A percentile compares a stretch with the other conserved stretches of the same genome.
These are phyloP conservation scores for Tuta absoluta DNA, from an alignment of 2,888 invertebrate genomes.

Conservation along the genomic window DNA sequence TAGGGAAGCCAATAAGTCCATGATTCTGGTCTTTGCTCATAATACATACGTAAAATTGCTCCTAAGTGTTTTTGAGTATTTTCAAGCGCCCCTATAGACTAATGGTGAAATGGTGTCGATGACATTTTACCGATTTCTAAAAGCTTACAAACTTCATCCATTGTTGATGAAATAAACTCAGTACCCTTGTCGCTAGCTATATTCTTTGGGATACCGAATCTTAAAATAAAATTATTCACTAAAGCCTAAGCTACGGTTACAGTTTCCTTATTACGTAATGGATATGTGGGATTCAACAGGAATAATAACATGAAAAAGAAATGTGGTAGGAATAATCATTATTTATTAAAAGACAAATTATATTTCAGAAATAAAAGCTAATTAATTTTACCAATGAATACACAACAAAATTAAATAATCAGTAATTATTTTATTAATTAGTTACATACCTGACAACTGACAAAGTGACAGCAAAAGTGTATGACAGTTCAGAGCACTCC, in stretches of 20 bases:
- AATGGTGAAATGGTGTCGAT: not conserved
- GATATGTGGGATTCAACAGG: too few species aligned
- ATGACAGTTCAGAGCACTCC: too few species aligned
- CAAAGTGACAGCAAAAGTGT: too few species aligned
- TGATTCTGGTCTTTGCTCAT: not conserved
- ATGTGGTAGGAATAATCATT: too few species aligned
- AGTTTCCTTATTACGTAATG: not conserved
- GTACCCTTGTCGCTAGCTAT: not conserved
- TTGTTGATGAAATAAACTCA: not conserved
- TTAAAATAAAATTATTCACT: constrained; percentile 5
- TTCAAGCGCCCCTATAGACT: not conserved
- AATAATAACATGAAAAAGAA: too few species aligned
- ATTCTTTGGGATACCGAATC: not conserved
- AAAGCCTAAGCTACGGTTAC: not conserved
- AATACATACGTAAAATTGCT: not conserved
- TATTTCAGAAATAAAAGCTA: too few species aligned
- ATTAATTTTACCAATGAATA: too few species aligned
- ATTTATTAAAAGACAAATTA: too few species aligned
- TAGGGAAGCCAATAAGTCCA: not conserved
- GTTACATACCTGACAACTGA: too few species aligned
- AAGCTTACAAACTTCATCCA: not conserved
- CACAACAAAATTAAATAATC: too few species aligned
- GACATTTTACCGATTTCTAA: not conserved
- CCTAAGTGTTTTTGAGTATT: not conserved
- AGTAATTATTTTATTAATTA: too few species aligned